phyloP scores from a whole-genome alignment of 2,888 invertebrate genomes.

The Drosophila hamatofila region DNA sequence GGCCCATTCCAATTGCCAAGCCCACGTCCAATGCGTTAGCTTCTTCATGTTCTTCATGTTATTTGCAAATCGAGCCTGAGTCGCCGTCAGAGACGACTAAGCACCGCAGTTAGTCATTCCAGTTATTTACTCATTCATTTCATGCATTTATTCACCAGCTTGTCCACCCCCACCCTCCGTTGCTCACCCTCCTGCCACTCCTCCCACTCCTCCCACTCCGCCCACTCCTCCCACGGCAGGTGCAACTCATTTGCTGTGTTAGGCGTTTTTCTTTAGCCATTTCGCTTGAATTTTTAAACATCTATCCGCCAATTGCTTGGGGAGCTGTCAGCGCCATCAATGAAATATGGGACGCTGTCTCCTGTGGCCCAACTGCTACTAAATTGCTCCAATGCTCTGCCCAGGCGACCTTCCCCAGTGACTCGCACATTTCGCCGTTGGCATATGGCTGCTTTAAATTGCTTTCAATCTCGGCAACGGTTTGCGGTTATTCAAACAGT shows the following conservation, averaged over 20 bases:
- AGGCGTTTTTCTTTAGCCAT: slow-evolving; percentile 60
- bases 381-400: neutral
- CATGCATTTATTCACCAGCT: slow-evolving; percentile 73
- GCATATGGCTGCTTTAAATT: slow-evolving; percentile 54
- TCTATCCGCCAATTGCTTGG: slow-evolving; percentile 44
- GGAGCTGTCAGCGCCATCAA: slow-evolving; percentile 64
- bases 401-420: slow-evolving; percentile 6
- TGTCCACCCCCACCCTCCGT: neutral
- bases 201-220: too few species aligned
- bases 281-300: slow-evolving; percentile 63
- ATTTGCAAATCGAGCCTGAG: slow-evolving; percentile 61
- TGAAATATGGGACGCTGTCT: slow-evolving; percentile 58
- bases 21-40: slow-evolving; percentile 7
- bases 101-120: slow-evolving; percentile 73
- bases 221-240: slow-evolving; percentile 33
- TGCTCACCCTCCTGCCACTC: too few species aligned
- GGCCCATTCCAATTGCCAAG: slow-evolving; percentile 31
- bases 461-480: slow-evolving; percentile 54
- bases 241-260: slow-evolving; percentile 68
- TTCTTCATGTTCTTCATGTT: slow-evolving; percentile 11
- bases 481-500: slow-evolving; percentile 42
- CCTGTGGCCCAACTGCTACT: slow-evolving; percentile 18
- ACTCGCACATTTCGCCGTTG: slow-evolving; percentile 7
- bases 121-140: slow-evolving; percentile 80
- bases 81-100: slow-evolving; percentile 45